Evolutionary conservation across 2,113 vertebrate species (phyloP).

Genomic region (Laticauda laticaudata): DNA sequence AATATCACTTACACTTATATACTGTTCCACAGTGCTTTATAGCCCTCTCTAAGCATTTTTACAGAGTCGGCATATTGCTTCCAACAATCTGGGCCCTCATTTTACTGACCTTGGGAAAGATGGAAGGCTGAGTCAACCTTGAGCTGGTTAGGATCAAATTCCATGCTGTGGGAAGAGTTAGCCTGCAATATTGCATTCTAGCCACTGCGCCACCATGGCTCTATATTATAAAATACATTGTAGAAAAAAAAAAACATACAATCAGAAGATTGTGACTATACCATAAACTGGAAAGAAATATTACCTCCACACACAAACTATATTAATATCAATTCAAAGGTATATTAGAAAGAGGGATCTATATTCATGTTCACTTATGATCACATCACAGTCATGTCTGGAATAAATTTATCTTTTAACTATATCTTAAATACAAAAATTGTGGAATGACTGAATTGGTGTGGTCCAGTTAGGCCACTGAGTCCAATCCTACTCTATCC

Average conservation of each 20-base stretch:
- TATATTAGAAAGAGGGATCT: too few species aligned
- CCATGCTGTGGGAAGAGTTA: neutral
- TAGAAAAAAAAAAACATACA: constrained; percentile 47
- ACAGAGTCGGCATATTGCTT: neutral
- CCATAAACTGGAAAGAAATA: neutral
- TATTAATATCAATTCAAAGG: neutral
- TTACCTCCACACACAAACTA: constrained; percentile 19
- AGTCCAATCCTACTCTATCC: neutral
- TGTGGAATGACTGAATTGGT: neutral
- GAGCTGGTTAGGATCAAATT: neutral
- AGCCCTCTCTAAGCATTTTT: neutral
- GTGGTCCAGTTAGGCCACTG: neutral
- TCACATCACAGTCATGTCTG: neutral
- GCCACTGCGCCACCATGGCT: neutral
- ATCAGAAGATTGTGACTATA: constrained; percentile 29
- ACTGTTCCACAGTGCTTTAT: neutral
- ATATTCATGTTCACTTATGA: neutral
- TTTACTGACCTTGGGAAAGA: neutral
- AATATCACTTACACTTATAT: neutral
- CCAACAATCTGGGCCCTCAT: neutral
- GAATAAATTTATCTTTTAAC: neutral
- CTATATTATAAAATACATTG: constrained; percentile 32
- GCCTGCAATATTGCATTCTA: neutral
- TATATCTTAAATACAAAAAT: neutral
- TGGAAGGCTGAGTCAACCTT: neutral